These are phyloP conservation scores for Macquaria australasica DNA, from an alignment of 2,113 vertebrate species.

Conservation along the genomic window DNA sequence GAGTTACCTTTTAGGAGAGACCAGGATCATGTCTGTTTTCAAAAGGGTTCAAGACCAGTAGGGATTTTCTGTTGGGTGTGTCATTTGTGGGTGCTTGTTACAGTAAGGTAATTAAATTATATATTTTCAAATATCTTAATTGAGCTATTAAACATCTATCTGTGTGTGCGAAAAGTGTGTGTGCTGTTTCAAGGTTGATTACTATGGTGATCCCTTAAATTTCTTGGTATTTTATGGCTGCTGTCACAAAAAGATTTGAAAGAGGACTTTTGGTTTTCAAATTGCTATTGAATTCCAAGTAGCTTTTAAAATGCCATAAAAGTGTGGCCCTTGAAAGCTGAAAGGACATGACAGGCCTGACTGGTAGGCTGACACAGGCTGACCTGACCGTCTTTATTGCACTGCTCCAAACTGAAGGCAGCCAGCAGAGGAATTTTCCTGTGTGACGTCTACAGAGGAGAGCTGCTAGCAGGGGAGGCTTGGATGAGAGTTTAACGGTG, in stretches of 20 bases:
- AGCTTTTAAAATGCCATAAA: constrained; percentile 25
- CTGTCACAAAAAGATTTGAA: constrained; percentile 44
- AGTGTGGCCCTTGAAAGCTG: constrained; percentile 26
- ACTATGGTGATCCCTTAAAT: constrained; percentile 22
- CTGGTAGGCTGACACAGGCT: constrained; percentile 28
- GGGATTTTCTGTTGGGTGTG: neutral
- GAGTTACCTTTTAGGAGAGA: too few relatives aligned
- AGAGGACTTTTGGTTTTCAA: constrained; percentile 36
- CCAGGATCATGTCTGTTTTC: neutral
- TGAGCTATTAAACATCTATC: neutral
- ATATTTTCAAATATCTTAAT: neutral
- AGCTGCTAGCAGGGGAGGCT: constrained; percentile 2
- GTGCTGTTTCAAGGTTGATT: constrained; percentile 11
- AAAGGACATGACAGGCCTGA: constrained; percentile 23
- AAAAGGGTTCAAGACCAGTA: neutral
- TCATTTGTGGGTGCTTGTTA: too few relatives aligned
- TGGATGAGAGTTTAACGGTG: constrained; percentile 49
- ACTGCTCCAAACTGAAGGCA: constrained; percentile 8
- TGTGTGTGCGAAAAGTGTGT: neutral
- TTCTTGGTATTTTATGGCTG: constrained; percentile 33
- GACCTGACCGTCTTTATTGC: constrained; percentile 18
- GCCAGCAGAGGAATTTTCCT: neutral
- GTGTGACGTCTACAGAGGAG: constrained; percentile 18
- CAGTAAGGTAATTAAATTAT: too few relatives aligned
- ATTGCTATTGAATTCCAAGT: constrained; percentile 34